phyloP scores from a whole-genome alignment of 2,113 vertebrate species.

The Zootoca vivipara region DNA sequence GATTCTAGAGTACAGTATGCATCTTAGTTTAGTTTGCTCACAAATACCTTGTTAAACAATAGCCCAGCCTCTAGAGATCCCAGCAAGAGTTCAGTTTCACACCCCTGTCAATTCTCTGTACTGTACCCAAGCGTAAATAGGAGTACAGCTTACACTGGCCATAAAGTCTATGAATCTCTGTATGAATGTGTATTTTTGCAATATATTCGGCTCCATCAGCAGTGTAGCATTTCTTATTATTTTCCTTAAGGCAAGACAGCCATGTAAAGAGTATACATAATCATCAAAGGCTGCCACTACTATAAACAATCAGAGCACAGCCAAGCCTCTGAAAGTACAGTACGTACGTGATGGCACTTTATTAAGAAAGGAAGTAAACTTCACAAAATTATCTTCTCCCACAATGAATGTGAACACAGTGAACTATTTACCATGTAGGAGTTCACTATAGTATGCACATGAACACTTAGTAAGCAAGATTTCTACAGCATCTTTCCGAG shows the following conservation, averaged over 20 bases:
- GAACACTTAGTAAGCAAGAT: neutral
- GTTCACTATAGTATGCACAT: neutral
- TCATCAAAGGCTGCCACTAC: conserved; percentile 30
- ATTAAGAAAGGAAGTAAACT: neutral
- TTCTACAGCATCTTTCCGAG: neutral
- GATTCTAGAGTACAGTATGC: conserved; percentile 45
- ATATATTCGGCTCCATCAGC: conserved; percentile 30
- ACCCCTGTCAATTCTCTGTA: neutral
- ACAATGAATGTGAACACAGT: neutral
- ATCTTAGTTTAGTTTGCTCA: conserved; percentile 55
- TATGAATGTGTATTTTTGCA: conserved; percentile 11
- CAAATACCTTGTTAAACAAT: conserved; percentile 43
- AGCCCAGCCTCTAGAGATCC: conserved; percentile 5
- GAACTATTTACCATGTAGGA: neutral
- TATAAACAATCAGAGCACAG: conserved; percentile 4
- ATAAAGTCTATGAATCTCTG: conserved; percentile 27
- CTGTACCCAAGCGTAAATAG: neutral
- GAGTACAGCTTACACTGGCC: conserved; percentile 26
- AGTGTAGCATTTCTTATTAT: conserved; percentile 49
- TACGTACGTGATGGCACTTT: neutral
- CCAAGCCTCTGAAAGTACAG: conserved; percentile 46
- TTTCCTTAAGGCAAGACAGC: conserved; percentile 62
- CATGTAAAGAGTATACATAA: neutral
- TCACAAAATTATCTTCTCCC: neutral
- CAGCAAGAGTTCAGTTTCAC: conserved; percentile 36